These are phyloP conservation scores for Drusus annulatus DNA, from an alignment of 1,140 invertebrate genomes.

Conservation along the genomic window DNA sequence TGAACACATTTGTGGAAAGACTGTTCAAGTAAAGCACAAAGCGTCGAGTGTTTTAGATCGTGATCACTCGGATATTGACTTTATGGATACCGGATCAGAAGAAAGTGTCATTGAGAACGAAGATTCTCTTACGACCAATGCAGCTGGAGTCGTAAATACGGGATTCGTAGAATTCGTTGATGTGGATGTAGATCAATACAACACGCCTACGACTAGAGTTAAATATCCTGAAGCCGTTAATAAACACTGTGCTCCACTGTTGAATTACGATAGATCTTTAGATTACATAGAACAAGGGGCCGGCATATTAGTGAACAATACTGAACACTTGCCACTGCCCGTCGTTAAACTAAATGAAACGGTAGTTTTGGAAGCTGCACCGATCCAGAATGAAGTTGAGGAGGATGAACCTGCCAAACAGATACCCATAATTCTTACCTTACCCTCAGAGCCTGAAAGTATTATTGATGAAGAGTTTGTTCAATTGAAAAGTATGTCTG, in stretches of 20 bases:
- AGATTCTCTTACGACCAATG: conserved; percentile 68
- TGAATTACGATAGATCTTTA: conserved; percentile 68
- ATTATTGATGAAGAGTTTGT: neutral
- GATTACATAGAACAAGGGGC: conserved; percentile 73
- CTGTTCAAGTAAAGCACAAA: conserved; percentile 23
- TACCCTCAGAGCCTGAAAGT: neutral
- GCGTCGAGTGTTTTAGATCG: conserved; percentile 35
- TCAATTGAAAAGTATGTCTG: conserved; percentile 10
- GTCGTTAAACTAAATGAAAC: neutral
- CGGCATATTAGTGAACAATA: conserved; percentile 60
- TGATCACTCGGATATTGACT: conserved; percentile 74
- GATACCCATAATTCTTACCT: neutral
- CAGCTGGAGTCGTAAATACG: conserved; percentile 72
- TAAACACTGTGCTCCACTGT: conserved; percentile 63
- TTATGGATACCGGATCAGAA: conserved; percentile 83
- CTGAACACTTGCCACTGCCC: neutral
- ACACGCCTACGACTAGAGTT: conserved; percentile 57
- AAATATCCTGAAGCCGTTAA: conserved; percentile 66
- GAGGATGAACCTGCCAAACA: neutral
- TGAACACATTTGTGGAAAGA: conserved; percentile 66
- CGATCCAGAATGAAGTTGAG: neutral
- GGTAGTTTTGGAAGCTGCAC: neutral
- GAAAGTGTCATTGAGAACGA: conserved; percentile 75
- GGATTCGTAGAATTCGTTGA: conserved; percentile 82
- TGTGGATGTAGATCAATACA: conserved; percentile 44